Conservation (phyloP, 2,797 vertebrate genomes). For the Anolis apletophallus region DNA sequence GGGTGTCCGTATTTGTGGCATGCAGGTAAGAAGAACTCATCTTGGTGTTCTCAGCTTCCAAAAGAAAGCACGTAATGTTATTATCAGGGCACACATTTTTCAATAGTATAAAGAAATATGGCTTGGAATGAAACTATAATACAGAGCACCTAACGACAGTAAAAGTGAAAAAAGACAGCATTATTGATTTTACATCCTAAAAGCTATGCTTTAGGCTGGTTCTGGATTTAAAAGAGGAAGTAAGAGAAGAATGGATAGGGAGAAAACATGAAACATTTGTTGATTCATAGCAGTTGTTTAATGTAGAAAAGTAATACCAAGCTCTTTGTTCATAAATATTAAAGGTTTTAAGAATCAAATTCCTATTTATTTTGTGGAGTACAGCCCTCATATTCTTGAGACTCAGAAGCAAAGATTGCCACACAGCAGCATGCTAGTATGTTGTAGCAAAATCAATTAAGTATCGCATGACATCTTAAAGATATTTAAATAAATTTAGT, state of each 20-base stretch:
- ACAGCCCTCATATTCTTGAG: neutral
- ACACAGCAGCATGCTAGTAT: neutral
- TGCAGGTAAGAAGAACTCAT: conserved; percentile 75
- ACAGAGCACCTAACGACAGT: neutral
- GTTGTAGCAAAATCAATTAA: neutral
- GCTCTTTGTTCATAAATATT: conserved; percentile 37
- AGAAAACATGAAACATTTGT: neutral
- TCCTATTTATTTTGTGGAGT: conserved; percentile 54
- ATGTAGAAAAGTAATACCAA: conserved; percentile 19
- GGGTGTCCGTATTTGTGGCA: conserved; percentile 79
- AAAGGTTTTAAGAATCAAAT: conserved; percentile 61
- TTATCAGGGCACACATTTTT: neutral
- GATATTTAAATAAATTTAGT: neutral
- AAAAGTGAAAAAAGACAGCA: neutral
- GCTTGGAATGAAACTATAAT: neutral
- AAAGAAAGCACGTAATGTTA: neutral
- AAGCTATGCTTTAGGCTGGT: conserved; percentile 39
- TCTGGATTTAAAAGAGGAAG: conserved; percentile 5
- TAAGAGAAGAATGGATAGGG: neutral
- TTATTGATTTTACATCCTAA: conserved; percentile 30
- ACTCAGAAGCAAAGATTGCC: neutral
- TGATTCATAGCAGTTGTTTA: conserved; percentile 32
- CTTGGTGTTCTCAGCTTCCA: neutral
- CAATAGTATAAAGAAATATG: conserved; percentile 2
- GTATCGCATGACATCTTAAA: neutral